These are phyloP conservation scores for Lycocorax pyrrhopterus DNA, from an alignment of 2,113 vertebrate species.

Conservation along the genomic window DNA sequence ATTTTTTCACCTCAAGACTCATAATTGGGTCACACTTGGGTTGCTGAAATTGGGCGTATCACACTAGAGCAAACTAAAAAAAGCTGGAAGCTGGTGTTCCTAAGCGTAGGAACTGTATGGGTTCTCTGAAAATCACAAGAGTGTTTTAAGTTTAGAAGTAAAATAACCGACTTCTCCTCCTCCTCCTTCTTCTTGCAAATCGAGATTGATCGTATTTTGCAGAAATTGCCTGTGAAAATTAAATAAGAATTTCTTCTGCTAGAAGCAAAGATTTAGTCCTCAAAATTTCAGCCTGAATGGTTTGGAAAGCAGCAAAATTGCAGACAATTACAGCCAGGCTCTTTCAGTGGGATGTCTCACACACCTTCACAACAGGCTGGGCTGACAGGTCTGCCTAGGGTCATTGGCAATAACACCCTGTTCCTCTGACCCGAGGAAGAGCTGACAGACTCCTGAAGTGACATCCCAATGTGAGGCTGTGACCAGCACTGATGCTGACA, in stretches of 20 bases:
- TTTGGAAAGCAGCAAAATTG: background rate
- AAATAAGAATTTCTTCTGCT: background rate
- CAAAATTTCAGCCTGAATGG: background rate
- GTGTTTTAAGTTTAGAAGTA: background rate
- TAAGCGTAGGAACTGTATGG: background rate
- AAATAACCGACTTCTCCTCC: background rate
- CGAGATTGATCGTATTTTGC: background rate
- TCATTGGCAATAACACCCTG: background rate
- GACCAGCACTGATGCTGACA: background rate
- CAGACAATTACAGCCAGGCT: background rate
- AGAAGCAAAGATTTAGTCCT: background rate
- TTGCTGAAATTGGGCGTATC: background rate
- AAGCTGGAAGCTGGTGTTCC: background rate
- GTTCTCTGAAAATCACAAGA: background rate
- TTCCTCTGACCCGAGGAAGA: background rate
- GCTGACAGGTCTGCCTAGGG: background rate
- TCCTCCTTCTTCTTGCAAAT: background rate
- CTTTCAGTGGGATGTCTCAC: background rate
- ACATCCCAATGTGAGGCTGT: background rate
- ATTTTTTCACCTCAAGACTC: background rate
- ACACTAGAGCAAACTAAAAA: background rate
- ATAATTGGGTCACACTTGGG: background rate
- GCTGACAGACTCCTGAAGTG: background rate
- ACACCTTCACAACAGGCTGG: background rate
- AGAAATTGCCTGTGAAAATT: background rate